Evolutionary conservation across 1,140 invertebrate species (phyloP).

Genomic region (Microplitis demolitor): DNA sequence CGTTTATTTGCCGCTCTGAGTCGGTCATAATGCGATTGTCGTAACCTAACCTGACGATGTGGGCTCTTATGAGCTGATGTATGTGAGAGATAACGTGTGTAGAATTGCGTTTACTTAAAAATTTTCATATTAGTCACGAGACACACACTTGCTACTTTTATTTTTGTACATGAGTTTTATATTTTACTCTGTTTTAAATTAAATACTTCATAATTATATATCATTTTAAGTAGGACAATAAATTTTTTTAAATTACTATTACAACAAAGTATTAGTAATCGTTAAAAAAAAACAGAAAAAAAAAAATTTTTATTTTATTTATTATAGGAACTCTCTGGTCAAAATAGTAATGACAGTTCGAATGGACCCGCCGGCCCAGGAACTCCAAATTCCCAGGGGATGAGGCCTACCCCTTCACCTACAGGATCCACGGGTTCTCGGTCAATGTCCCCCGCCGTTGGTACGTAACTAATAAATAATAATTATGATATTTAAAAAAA

Average conservation of each 20-base stretch:
- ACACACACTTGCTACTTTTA: not conserved
- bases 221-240: not conserved
- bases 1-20: conserved; percentile 16
- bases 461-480: conserved; percentile 63
- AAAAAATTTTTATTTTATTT: conserved; percentile 15
- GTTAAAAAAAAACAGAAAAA: no score
- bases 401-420: conserved; percentile 90
- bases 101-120: conserved; percentile 11
- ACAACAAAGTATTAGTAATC: no score
- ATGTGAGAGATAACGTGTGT: conserved; percentile 8
- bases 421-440: conserved; percentile 90
- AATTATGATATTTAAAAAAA: conserved; percentile 15
- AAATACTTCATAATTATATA: not conserved
- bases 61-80: not conserved
- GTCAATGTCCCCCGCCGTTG: conserved; percentile 95
- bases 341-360: conserved; percentile 83
- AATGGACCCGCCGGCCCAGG: conserved; percentile 74
- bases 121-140: conserved; percentile 6
- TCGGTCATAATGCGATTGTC: conserved; percentile 18
- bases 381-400: conserved; percentile 75
- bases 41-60: conserved; percentile 19
- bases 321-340: conserved; percentile 78
- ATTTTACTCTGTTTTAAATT: not conserved
- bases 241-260: no score
- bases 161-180: not conserved